Base-by-base conservation (phyloP, 2,888 invertebrate species). In the Drosophila prolongata region DNA sequence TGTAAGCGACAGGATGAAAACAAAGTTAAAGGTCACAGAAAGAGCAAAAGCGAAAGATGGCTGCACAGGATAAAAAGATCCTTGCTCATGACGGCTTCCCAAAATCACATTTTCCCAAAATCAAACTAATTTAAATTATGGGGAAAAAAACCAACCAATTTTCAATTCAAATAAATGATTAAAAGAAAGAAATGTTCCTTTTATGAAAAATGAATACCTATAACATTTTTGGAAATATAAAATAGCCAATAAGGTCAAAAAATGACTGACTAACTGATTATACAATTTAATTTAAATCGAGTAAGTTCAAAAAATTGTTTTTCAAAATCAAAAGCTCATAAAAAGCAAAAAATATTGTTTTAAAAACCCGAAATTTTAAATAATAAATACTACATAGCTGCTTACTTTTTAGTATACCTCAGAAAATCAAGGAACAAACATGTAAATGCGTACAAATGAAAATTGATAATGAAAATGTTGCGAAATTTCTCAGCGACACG, bases 41-140 rank as follows among this genome's bases (percentile, higher is more conserved):
- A 37, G 61, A 61, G 60, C 60, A 37, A 60, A 46, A 61, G 60
- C 57, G 30, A 61, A 30, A 61, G 30, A 16, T 46, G 19, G 38
- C 30, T 46, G 60, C 30, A 47, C 14, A 44, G 44, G 24, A 46
- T 13, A 10, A 27, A 8, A 16, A 4, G 14, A 16, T 19, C 11
- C 35, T 13, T 38, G 13, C 13, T 38, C 6, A 47, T 27, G 10
- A 30, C 38, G n/a, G 2, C 16, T 27, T 16, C 1, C 9, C 11
- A 6, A 30, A 11, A 19, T 10, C 11, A 40, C 6, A n/a, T 8
- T 38, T 34, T 38, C 16, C 55, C 2, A 9, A 24, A 11, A 8
- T 11, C 1, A 11, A 30, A 52, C n/a, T 11, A 24, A 1, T 24
- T 5, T 11, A 14, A 3, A 24, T 24, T 24, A 24, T 0, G 4